A percentile compares a stretch with the other conserved stretches of the same genome.
Conservation (phyloP, 2,888 invertebrate species). For the Andrena camellia region DNA sequence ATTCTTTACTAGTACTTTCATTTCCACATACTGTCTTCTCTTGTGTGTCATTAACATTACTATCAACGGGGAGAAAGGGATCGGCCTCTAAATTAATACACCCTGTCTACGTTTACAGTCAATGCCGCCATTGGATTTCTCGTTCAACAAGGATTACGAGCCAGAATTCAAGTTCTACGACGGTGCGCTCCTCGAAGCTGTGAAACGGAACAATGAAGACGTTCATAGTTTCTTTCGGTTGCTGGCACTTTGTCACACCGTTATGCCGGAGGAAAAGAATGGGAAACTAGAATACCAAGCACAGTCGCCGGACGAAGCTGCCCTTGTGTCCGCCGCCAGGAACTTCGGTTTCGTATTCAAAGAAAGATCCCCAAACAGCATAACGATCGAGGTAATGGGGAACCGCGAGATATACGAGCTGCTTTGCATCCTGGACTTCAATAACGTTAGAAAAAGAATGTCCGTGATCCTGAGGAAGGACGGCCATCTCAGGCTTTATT, state of each 20-base stretch:
- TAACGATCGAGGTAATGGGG: conserved; percentile 95
- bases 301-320: conserved; percentile 99
- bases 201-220: conserved; percentile 90
- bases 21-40: conserved; percentile 49
- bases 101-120: conserved; percentile 86
- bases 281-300: conserved; percentile 95
- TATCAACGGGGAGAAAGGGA: not conserved
- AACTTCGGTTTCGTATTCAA: conserved; percentile 99
- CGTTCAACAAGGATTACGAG: conserved; percentile 97
- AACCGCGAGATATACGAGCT: conserved; percentile 96
- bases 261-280: conserved; percentile 97
- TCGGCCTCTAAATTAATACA: conserved; percentile 8
- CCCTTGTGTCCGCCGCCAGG: conserved; percentile 98
- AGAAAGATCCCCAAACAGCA: conserved; percentile 96
- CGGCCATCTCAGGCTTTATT: conserved; percentile 94
- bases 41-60: conserved; percentile 42
- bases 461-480: conserved; percentile 96
- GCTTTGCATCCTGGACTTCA: conserved; percentile 99
- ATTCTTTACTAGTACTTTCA: conserved; percentile 38
- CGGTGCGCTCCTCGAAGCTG: conserved; percentile 92
- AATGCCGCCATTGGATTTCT: conserved; percentile 94
- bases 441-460: conserved; percentile 99
- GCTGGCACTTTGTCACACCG: conserved; percentile 98
- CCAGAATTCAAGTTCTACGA: conserved; percentile 98
- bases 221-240: conserved; percentile 96